These are phyloP conservation scores for Rhabdornis inornatus DNA, from an alignment of 2,113 vertebrate species.

Conservation along the genomic window DNA sequence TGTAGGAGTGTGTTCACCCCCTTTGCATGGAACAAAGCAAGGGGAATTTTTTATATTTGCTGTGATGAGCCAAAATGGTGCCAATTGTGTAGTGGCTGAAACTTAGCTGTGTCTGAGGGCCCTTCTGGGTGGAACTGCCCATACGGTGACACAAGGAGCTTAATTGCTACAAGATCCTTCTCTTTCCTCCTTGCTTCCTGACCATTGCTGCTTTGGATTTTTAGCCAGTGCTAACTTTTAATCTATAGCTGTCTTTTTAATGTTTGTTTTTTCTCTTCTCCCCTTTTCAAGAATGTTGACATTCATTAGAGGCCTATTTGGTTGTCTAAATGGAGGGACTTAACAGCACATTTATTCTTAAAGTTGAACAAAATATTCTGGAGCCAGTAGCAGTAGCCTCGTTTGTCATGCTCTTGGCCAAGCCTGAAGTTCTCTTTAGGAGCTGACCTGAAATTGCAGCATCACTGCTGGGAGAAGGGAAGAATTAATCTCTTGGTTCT, in stretches of 20 bases:
- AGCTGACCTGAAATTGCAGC: neutral
- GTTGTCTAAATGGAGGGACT: neutral
- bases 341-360: neutral
- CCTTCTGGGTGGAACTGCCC: neutral
- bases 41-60: neutral
- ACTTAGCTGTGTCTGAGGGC: neutral
- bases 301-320: neutral
- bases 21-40: neutral
- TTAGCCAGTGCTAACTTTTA: neutral
- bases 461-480: neutral
- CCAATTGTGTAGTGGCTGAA: neutral
- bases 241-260: neutral
- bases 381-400: neutral
- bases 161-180: neutral
- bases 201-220: neutral
- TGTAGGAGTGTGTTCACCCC: neutral
- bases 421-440: neutral
- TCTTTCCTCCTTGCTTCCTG: neutral
- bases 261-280: neutral
- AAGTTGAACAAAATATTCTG: neutral
- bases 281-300: neutral
- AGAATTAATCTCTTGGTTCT: neutral
- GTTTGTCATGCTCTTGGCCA: neutral
- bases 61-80: neutral
- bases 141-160: neutral